These are phyloP conservation scores for Caradrina clavipalpis DNA, from an alignment of 2,888 invertebrate species.

Conservation along the genomic window DNA sequence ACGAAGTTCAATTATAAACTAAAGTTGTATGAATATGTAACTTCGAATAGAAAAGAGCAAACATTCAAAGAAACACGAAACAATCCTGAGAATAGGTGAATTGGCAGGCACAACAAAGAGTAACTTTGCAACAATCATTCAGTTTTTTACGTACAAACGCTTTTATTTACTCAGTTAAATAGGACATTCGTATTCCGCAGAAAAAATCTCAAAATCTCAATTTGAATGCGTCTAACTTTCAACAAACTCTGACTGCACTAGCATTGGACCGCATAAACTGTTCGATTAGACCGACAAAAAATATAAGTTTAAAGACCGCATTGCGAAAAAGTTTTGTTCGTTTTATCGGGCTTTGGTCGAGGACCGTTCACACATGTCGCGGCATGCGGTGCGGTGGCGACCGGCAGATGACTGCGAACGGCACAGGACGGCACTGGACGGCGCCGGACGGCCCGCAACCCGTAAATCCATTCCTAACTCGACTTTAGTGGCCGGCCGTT, in stretches of 20 bases:
- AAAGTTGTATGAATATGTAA: background rate
- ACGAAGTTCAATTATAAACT: background rate
- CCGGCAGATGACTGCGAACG: conserved; percentile 56
- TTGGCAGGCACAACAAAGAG: no score
- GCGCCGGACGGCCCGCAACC: conserved; percentile 64
- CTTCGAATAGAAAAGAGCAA: conserved; percentile 2
- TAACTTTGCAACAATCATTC: no score
- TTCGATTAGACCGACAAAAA: conserved; percentile 77
- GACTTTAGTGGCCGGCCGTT: conserved; percentile 77
- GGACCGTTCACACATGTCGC: conserved; percentile 83
- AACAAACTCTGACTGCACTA: conserved; percentile 53
- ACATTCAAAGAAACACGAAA: no score
- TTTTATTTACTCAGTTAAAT: no score
- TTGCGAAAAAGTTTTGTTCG: conserved; percentile 86
- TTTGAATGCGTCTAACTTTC: conserved; percentile 61
- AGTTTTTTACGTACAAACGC: no score
- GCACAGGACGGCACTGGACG: conserved; percentile 50
- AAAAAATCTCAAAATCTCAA: conserved; percentile 44
- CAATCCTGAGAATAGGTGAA: no score
- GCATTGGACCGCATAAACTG: conserved; percentile 67
- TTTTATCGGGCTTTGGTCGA: conserved; percentile 76
- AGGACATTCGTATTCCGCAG: no score
- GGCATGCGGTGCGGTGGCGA: conserved; percentile 70
- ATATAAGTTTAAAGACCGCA: conserved; percentile 85
- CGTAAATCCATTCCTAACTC: conserved; percentile 89